Evolutionary conservation across 2,888 invertebrate genomes (phyloP).

Genomic region (Xestobium rufovillosum): DNA sequence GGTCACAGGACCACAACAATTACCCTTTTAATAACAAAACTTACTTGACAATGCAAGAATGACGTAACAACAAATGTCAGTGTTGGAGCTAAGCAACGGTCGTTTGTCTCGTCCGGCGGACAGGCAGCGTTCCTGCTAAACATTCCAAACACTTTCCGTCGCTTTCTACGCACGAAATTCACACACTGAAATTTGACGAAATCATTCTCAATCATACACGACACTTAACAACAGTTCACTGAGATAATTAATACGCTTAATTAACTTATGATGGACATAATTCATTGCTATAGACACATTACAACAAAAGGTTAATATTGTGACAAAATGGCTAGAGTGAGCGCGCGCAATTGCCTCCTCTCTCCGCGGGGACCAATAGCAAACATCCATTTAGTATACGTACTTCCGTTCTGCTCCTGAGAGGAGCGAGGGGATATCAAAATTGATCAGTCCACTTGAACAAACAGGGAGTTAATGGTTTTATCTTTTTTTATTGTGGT

Average conservation of each 20-base stretch:
- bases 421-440: slow-evolving; percentile 12
- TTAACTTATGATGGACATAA: slow-evolving; percentile 36
- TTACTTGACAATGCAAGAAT: slow-evolving; percentile 29
- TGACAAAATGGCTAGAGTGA: slow-evolving; percentile 43
- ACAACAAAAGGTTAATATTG: slow-evolving; percentile 46
- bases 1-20: slow-evolving; percentile 22
- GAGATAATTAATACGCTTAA: slow-evolving; percentile 24
- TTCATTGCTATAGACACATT: slow-evolving; percentile 41
- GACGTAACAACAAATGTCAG: slow-evolving; percentile 28
- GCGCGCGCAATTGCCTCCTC: slow-evolving; percentile 33
- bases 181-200: slow-evolving; percentile 8
- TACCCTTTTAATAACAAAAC: slow-evolving; percentile 26
- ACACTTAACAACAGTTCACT: slow-evolving; percentile 13
- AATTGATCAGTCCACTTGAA: no score
- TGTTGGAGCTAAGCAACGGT: slow-evolving; percentile 27
- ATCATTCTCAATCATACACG: slow-evolving; percentile 8
- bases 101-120: slow-evolving; percentile 32
- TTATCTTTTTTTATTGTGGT: no score
- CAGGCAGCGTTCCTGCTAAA: slow-evolving; percentile 25
- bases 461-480: no score
- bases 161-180: slow-evolving; percentile 15
- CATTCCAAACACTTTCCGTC: slow-evolving; percentile 26
- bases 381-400: slow-evolving; percentile 15
- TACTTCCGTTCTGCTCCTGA: slow-evolving; percentile 22
- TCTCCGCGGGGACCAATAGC: slow-evolving; percentile 13